phyloP scores from a whole-genome alignment of 2,113 vertebrate genomes.

The Campylomormyrus tamandua region DNA sequence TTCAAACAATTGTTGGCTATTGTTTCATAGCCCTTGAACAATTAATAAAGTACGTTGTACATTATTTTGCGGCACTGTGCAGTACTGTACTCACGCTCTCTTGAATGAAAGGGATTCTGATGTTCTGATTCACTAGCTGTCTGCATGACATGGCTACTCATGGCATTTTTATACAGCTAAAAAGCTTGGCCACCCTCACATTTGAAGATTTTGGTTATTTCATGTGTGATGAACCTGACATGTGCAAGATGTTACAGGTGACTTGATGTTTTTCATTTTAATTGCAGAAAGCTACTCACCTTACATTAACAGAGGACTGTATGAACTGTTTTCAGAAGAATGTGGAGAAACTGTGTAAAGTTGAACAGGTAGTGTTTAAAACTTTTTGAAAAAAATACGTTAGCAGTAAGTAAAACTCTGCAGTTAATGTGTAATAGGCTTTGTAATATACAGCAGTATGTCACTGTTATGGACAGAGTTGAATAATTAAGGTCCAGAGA shows the following conservation, averaged over 20 bases:
- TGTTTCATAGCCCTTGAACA: too few species aligned
- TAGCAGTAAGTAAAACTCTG: background rate
- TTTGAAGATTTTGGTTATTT: background rate
- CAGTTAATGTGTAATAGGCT: background rate
- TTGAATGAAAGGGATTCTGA: too few species aligned
- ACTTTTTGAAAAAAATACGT: background rate
- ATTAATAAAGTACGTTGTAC: too few species aligned
- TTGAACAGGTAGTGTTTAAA: conserved; percentile 74
- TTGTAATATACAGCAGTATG: background rate
- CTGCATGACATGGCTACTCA: background rate
- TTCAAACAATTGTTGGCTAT: too few species aligned
- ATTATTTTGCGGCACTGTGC: background rate
- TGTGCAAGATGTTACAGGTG: background rate
- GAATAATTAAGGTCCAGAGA: too few species aligned
- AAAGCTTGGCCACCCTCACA: background rate
- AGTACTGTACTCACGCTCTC: background rate
- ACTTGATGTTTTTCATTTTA: background rate
- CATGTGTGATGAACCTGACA: background rate
- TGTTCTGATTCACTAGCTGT: background rate
- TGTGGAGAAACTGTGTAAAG: conserved; percentile 91
- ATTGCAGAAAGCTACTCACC: conserved; percentile 82
- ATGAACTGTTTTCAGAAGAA: conserved; percentile 76
- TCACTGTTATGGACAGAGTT: background rate
- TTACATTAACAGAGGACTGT: conserved; percentile 88
- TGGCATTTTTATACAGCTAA: background rate